Evolutionary conservation across 2,113 vertebrate species (phyloP).

Genomic region (Poeciliopsis retropinna): DNA sequence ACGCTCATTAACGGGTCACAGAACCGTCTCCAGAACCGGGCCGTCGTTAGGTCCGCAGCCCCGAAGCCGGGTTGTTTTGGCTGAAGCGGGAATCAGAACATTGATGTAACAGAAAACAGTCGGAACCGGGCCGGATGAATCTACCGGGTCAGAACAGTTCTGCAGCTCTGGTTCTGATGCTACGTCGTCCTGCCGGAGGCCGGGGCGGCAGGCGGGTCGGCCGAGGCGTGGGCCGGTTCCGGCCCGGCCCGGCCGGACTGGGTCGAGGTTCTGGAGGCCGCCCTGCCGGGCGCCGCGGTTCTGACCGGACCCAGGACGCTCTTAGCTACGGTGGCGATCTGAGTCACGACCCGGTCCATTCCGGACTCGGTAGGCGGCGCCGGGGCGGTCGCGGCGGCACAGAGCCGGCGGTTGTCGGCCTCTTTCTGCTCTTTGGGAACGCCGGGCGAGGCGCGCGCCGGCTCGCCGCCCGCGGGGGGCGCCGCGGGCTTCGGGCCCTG

Average conservation of each 20-base stretch:
- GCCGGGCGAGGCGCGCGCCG: constrained; percentile 47
- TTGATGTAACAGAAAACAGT: neutral
- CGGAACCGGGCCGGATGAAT: neutral
- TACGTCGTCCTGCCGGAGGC: constrained; percentile 83
- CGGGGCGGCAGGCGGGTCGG: constrained; percentile 17
- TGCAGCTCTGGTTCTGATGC: constrained; percentile 52
- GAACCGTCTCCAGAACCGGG: neutral
- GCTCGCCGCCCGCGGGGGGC: constrained; percentile 40
- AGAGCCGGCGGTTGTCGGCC: constrained; percentile 62
- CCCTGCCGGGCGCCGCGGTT: constrained; percentile 52
- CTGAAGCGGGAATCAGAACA: neutral
- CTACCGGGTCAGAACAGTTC: neutral
- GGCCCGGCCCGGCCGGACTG: constrained; percentile 22
- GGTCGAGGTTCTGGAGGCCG: constrained; percentile 36
- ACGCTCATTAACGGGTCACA: neutral
- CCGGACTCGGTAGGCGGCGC: constrained; percentile 55
- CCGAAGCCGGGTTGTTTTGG: neutral
- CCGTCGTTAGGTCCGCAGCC: neutral
- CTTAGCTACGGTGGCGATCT: constrained; percentile 77
- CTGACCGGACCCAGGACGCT: constrained; percentile 80
- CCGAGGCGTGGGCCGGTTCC: neutral
- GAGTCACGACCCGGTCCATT: constrained; percentile 73
- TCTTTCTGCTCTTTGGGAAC: constrained; percentile 80
- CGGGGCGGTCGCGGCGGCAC: neutral
- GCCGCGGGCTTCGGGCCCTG: constrained; percentile 36